Evolutionary conservation across 2,113 vertebrate species (phyloP), one percentile per base, ranked within the genome.

Genomic region (Brachirus orientalis): DNA sequence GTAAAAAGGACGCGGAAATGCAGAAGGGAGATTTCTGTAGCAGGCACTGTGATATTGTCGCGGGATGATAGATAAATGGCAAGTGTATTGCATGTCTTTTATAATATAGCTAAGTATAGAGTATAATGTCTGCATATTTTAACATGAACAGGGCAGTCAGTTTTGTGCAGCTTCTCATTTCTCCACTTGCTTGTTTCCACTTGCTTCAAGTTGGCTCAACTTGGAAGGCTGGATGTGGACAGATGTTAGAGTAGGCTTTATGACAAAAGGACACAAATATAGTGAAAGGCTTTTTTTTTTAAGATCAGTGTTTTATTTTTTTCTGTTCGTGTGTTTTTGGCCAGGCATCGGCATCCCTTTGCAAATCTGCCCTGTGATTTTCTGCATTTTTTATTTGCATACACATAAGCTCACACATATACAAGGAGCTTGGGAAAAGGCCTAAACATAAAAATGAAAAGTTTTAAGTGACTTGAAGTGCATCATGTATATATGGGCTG

Each of bases 381-480:
- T 63, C 35, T 74, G 60, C 46, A 86, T 66, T 83, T 63, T n/a
- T 76, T 72, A 63, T 20, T 56, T 63, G 67, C 73, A 67, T 37
- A 69, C 50, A 59, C 63, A 63, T 19, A 53, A 63, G 22, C 18
- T 60, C 62, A 68, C 45, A 65, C 17, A 57, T 33, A 66, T 22
- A 66, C 50, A 53, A 51, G n/a, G 28, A 76, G 50, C 52, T 85
- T 72, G 82, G 58, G 77, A 33, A 16, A 37, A 1, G 64, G 56
- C 67, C 79, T 72, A 90, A 86, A 84, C 75, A 83, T 69, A 80
- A 79, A 86, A 82, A 70, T 83, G 58, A 90, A 90, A 84, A 73
- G 88, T 88, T 82, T 89, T 80, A 19, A 84, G 83, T 87, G 88
- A 85, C 77, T 83, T 76, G 65, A 80, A 86, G 75, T 87, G 85